These are phyloP conservation scores for Anniella stebbinsi DNA, from an alignment of 2,797 vertebrate species.

Conservation along the genomic window DNA sequence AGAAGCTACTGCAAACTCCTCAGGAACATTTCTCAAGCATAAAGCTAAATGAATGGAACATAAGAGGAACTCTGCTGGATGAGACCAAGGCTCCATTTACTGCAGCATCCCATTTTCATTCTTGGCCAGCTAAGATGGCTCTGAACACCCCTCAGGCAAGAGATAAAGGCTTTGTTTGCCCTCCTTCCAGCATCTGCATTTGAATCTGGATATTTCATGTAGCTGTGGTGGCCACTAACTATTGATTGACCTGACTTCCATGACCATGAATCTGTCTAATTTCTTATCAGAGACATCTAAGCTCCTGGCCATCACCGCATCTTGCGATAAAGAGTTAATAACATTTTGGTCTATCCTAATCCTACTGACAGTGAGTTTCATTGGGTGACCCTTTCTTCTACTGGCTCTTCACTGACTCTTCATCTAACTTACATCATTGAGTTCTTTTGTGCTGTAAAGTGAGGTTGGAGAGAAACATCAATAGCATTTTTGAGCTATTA, in stretches of 20 bases:
- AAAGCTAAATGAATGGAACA: neutral
- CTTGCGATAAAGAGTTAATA: neutral
- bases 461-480: neutral
- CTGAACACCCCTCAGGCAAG: neutral
- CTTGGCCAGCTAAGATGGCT: too few species aligned
- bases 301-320: too few species aligned
- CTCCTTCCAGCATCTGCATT: neutral
- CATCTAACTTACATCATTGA: neutral
- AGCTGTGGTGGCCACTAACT: neutral
- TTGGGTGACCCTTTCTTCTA: neutral
- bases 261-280: neutral
- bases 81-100: neutral
- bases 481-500: neutral
- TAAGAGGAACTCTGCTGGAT: neutral
- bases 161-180: neutral
- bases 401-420: conserved; percentile 1
- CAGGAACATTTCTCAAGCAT: neutral
- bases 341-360: neutral
- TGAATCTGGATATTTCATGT: neutral
- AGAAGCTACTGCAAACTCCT: neutral
- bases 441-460: neutral
- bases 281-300: neutral
- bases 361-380: neutral
- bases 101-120: neutral
- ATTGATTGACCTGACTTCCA: neutral